Evolutionary conservation across 2,888 invertebrate species (phyloP), one percentile per base, ranked within the genome.

Genomic region (Actias luna): DNA sequence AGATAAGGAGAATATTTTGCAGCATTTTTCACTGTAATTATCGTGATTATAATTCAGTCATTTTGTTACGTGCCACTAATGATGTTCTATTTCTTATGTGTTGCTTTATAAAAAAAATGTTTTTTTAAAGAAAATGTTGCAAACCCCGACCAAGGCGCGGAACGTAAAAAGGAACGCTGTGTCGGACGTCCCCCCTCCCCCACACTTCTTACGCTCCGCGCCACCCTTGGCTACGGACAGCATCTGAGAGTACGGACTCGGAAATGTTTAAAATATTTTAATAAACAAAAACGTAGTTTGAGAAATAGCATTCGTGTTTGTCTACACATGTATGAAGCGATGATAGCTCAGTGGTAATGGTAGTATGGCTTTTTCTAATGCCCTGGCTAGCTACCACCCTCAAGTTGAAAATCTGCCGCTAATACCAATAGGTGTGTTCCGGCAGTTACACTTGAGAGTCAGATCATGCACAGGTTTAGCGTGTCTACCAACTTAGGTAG

Each of bases 161-260:
- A 84, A 88, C 90, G 89, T 90, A 92, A 92, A 92, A 92, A 92
- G 91, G 90, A 91, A 87, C 82, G 87, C 87, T 83, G 84, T 85
- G 89, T 90, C 80, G 90, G 89, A 88, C 91, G 83, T 50, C 84
- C 84, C 78, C n/a, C 81, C 82, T 71, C 63, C 73, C 70, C 76
- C 71, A 69, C 65, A 50, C 68, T 55, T 69, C 63, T 61, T 68
- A 59, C 73, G 35, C 65, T 63, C 60, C 64, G 57, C 66, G 59
- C 69, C 71, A 25, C 76, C 70, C 72, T 68, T 70, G 72, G 77
- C 77, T 80, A 77, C 88, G 89, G 89, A 82, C 88, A 87, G 79
- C 84, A 77, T 74, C 75, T 73, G 76, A 73, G 70, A 81, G 83
- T 63, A 65, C 84, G 88, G 77, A 89, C 75, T 88, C 66, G 66